A percentile compares a stretch with the other conserved stretches of the same genome.
phyloP scores from a whole-genome alignment of 2,113 vertebrate species.

The Catagonus wagneri region DNA sequence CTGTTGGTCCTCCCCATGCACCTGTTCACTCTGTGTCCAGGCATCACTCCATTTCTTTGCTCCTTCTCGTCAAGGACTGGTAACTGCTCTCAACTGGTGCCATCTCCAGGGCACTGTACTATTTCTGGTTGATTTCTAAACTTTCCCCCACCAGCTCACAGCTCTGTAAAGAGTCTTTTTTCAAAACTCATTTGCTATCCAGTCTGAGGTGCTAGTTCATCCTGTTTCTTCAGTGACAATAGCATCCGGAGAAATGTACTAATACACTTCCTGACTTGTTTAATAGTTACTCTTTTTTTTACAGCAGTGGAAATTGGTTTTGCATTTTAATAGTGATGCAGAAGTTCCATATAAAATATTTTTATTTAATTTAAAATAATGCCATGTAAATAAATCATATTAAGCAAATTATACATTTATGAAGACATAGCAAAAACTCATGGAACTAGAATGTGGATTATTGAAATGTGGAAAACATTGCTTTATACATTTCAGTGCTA shows the following conservation, averaged over 20 bases:
- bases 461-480: background rate
- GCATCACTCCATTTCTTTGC: background rate
- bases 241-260: background rate
- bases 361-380: background rate
- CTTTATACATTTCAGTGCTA: background rate
- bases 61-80: no score
- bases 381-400: background rate
- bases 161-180: background rate
- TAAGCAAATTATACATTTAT: background rate
- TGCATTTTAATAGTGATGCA: background rate
- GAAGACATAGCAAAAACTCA: slow-evolving; percentile 12
- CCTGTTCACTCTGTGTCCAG: accelerated
- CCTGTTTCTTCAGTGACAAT: background rate
- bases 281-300: background rate
- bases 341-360: background rate
- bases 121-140: background rate
- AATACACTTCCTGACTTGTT: background rate
- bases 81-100: no score
- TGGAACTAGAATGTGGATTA: background rate
- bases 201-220: background rate
- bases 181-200: background rate
- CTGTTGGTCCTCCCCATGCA: accelerated
- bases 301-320: background rate
- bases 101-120: accelerated
- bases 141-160: background rate